These are phyloP conservation scores for Tachina fera DNA, from an alignment of 2,888 invertebrate species.

Conservation along the genomic window DNA sequence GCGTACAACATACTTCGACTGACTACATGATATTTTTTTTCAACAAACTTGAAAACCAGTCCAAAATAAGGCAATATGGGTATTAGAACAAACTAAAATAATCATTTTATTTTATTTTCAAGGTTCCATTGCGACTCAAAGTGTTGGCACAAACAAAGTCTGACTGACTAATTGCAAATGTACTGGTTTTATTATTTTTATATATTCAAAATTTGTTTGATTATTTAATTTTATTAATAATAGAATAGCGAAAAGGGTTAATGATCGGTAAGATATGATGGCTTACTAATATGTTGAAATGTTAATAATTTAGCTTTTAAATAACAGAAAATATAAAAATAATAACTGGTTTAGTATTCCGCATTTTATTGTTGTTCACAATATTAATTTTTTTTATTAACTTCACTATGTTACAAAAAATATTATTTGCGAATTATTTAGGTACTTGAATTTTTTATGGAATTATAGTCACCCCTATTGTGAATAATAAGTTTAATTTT, in stretches of 20 bases:
- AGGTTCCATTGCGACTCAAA: conserved; percentile 5
- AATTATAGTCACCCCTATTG: too few relatives aligned
- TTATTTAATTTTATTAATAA: background rate
- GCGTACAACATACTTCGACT: background rate
- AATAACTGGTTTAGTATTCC: conserved; percentile 1
- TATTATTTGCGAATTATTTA: too few relatives aligned
- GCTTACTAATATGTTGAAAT: background rate
- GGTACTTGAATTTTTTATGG: too few relatives aligned
- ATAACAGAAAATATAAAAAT: background rate
- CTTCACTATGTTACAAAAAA: background rate
- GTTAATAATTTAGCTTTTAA: background rate
- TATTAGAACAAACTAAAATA: conserved; percentile 16
- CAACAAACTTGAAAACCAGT: conserved; percentile 47
- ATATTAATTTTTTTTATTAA: background rate
- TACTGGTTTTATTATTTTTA: background rate
- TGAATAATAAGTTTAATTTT: too few relatives aligned
- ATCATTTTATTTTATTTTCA: conserved; percentile 20
- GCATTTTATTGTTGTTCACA: background rate
- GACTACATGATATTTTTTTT: conserved; percentile 24
- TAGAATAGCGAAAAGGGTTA: conserved; percentile 29
- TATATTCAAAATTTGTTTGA: background rate
- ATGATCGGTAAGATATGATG: background rate
- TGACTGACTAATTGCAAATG: conserved; percentile 45
- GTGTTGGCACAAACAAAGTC: conserved; percentile 31
- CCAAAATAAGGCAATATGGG: conserved; percentile 17